phyloP scores from a whole-genome alignment of 2,888 invertebrate genomes.

The Pachycephus smyrnensis region DNA sequence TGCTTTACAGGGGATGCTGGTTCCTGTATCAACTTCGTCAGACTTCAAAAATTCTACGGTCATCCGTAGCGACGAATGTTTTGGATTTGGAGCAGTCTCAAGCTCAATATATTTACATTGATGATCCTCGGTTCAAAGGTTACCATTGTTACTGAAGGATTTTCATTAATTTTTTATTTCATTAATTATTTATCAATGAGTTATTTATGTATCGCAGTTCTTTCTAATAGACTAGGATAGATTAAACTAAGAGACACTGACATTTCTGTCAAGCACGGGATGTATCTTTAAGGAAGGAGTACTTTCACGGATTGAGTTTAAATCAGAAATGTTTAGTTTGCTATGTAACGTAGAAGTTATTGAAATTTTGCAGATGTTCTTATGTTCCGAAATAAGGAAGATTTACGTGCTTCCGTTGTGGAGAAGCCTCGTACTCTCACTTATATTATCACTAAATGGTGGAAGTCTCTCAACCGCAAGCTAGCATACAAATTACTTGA shows the following conservation, averaged over 20 bases:
- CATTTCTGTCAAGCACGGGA: neutral
- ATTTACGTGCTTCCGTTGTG: conserved; percentile 39
- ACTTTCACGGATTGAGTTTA: no score
- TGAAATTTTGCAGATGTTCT: conserved; percentile 17
- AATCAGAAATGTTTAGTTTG: no score
- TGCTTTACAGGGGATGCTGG: conserved; percentile 54
- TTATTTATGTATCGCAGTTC: no score
- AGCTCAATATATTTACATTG: conserved; percentile 71
- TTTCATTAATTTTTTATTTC: neutral
- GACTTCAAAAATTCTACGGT: conserved; percentile 59
- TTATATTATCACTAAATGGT: conserved; percentile 65
- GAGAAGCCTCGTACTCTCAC: conserved; percentile 42
- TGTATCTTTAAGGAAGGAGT: no score
- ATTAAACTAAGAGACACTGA: neutral
- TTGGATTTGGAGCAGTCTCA: conserved; percentile 62
- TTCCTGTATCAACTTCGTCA: conserved; percentile 57
- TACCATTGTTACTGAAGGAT: neutral
- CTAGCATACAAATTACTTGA: conserved; percentile 76
- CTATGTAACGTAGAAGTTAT: neutral
- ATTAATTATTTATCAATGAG: neutral
- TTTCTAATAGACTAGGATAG: neutral
- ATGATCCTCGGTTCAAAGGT: conserved; percentile 67
- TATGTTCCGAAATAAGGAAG: conserved; percentile 41
- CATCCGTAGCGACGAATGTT: conserved; percentile 63
- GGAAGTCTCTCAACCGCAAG: conserved; percentile 75